Conservation (phyloP, 1,140 invertebrate genomes). For the Rhizoglyphus robini region DNA sequence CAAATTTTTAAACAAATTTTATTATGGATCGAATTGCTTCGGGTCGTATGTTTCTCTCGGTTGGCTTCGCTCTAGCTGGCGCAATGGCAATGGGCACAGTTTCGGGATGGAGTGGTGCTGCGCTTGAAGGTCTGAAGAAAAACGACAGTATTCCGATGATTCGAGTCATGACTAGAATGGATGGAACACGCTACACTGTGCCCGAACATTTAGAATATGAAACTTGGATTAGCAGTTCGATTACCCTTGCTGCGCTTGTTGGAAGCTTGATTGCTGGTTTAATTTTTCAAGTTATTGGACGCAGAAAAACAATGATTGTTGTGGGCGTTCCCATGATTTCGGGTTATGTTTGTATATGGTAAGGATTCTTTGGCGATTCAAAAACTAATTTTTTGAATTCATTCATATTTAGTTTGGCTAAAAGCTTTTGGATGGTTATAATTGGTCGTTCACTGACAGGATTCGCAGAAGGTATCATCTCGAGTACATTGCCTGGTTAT, state of each 20-base stretch:
- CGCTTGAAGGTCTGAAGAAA: not conserved
- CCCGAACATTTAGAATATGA: constrained; percentile 10
- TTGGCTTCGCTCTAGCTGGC: not conserved
- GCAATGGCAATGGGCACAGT: constrained; percentile 9
- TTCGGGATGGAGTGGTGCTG: constrained; percentile 10
- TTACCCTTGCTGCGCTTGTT: constrained; percentile 25
- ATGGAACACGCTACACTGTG: no score
- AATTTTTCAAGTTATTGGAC: constrained; percentile 45
- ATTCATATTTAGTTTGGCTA: constrained; percentile 32
- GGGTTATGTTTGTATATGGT: constrained; percentile 61
- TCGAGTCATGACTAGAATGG: not conserved
- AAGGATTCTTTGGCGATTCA: not conserved
- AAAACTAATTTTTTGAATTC: not conserved
- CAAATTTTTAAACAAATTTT: no score
- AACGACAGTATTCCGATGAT: not conserved
- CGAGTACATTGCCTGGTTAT: constrained; percentile 54
- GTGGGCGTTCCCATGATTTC: constrained; percentile 52
- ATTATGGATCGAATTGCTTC: not conserved
- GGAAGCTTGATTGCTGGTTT: constrained; percentile 26
- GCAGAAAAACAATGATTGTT: constrained; percentile 54
- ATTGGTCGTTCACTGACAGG: constrained; percentile 49
- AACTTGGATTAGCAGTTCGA: constrained; percentile 25
- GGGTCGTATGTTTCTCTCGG: not conserved
- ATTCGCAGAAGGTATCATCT: constrained; percentile 44
- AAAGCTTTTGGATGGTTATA: constrained; percentile 42